These are phyloP conservation scores for Hypomecis punctinalis DNA, from an alignment of 2,888 invertebrate species.

Conservation along the genomic window DNA sequence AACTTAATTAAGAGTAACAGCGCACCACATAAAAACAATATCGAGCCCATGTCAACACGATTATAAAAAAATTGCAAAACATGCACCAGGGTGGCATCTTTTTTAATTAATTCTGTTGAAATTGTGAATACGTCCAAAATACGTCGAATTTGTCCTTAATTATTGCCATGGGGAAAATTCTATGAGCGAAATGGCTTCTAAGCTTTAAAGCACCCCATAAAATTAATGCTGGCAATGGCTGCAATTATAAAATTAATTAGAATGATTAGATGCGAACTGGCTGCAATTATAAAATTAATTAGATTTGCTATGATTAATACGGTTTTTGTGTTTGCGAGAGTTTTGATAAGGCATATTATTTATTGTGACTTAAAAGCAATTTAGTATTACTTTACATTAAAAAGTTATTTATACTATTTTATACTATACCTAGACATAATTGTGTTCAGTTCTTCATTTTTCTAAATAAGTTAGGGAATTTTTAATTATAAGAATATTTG, in stretches of 20 bases:
- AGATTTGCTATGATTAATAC: conserved; percentile 4
- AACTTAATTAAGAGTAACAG: conserved; percentile 14
- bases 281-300: conserved; percentile 22
- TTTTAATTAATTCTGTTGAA: conserved; percentile 43
- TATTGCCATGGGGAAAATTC: conserved; percentile 36
- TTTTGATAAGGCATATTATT: background rate
- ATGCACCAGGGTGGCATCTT: conserved; percentile 39
- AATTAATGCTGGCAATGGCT: conserved; percentile 14
- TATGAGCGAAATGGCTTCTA: conserved; percentile 25
- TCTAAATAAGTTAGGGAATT: too few relatives aligned
- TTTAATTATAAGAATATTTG: too few relatives aligned
- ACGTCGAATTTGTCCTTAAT: conserved; percentile 29
- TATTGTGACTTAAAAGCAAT: too few relatives aligned
- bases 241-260: conserved; percentile 23
- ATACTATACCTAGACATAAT: too few relatives aligned
- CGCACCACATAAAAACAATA: conserved; percentile 21
- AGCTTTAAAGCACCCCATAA: conserved; percentile 26
- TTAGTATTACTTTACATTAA: too few relatives aligned
- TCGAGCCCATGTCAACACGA: conserved; percentile 32
- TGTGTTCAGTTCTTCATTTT: too few relatives aligned
- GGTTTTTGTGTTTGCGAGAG: background rate
- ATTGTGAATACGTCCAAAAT: conserved; percentile 30
- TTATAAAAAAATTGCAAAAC: conserved; percentile 39
- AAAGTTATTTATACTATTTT: too few relatives aligned
- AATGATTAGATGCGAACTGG: too few relatives aligned